A percentile compares a stretch with the other conserved stretches of the same genome.
These are phyloP conservation scores for Muscidifurax raptorellus DNA, from an alignment of 1,140 invertebrate genomes.

Conservation along the genomic window DNA sequence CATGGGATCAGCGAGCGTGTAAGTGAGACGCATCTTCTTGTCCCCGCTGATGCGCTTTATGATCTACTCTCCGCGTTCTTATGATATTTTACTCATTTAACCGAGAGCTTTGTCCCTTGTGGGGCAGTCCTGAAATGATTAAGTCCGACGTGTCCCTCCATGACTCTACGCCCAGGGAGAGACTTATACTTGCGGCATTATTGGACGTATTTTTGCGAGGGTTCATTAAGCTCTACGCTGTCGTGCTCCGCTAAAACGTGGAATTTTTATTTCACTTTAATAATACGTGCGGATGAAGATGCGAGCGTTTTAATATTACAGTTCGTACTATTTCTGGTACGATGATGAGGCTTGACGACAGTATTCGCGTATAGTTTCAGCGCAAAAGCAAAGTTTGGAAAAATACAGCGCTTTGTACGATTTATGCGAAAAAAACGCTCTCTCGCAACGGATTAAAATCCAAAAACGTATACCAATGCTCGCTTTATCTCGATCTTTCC, in stretches of 20 bases:
- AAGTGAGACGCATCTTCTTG: background rate
- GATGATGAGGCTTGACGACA: background rate
- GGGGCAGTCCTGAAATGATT: background rate
- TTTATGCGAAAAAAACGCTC: background rate
- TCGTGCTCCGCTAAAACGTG: background rate
- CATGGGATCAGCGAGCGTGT: constrained; percentile 35
- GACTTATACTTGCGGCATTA: too few species aligned
- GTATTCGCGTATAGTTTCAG: background rate
- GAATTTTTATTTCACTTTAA: background rate
- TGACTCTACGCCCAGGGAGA: background rate
- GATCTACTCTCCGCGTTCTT: constrained; percentile 1
- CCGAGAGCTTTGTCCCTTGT: constrained; percentile 14
- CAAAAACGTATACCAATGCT: background rate
- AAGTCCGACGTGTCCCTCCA: background rate
- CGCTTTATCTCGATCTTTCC: background rate
- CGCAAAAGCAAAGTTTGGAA: background rate
- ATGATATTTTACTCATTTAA: constrained; percentile 21
- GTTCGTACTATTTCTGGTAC: too few species aligned
- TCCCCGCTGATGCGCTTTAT: constrained; percentile 12
- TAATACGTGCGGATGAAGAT: too few species aligned
- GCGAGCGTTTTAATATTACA: too few species aligned
- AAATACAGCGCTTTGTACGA: background rate
- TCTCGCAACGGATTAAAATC: background rate
- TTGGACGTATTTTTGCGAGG: too few species aligned
- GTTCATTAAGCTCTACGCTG: too few species aligned